Percentiles rank a stretch among this genome's conserved stretches.
Conservation (phyloP, 23 tunicate species). For the Pegea sp. region DNA sequence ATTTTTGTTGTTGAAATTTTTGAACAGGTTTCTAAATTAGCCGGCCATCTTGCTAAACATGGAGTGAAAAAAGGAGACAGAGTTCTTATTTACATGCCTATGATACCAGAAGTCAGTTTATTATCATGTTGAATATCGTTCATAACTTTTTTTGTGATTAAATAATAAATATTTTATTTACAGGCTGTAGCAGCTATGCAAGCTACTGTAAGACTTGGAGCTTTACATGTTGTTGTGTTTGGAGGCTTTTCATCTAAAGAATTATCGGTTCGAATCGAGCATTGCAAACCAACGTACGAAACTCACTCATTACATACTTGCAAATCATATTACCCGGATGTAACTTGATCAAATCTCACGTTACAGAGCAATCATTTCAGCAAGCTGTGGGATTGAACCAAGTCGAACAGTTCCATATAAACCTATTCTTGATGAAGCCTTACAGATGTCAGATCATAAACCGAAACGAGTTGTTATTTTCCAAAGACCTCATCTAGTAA, state of each 20-base stretch:
- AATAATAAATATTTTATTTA: neutral
- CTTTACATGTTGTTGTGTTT: conserved; percentile 87
- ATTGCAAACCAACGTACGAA: conserved; percentile 76
- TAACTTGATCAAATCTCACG: neutral
- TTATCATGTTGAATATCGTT: neutral
- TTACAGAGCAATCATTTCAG: conserved; percentile 51
- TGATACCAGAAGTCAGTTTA: conserved; percentile 66
- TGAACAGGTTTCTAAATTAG: conserved; percentile 51
- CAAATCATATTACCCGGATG: neutral
- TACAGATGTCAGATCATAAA: conserved; percentile 52
- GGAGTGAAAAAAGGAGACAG: conserved; percentile 76
- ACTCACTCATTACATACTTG: neutral
- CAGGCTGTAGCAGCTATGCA: conserved; percentile 71
- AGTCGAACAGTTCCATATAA: conserved; percentile 51
- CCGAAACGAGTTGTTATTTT: conserved; percentile 43
- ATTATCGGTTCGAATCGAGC: conserved; percentile 63
- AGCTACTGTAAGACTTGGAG: conserved; percentile 67
- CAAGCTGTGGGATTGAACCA: conserved; percentile 91
- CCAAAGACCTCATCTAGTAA: conserved; percentile 64
- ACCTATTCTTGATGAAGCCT: conserved; percentile 76
- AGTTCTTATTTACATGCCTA: conserved; percentile 86
- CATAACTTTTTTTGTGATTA: neutral
- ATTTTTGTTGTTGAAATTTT: neutral
- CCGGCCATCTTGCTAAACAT: conserved; percentile 48
- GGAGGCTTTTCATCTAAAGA: conserved; percentile 94